These are phyloP conservation scores for Epirrita christyi DNA, from an alignment of 2,888 invertebrate species.

Conservation along the genomic window DNA sequence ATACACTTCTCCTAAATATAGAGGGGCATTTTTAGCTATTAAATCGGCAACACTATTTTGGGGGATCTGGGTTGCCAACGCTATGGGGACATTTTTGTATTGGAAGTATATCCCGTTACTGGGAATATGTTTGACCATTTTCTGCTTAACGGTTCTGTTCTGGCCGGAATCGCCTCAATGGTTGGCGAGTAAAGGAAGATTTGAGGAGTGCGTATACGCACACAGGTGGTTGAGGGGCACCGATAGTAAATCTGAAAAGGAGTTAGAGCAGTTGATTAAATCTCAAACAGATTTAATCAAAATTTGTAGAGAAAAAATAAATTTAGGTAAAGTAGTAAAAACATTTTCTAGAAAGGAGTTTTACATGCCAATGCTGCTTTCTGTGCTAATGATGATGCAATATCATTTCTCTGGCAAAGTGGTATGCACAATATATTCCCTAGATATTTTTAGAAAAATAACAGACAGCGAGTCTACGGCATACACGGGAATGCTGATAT, in stretches of 20 bases:
- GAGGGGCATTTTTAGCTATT: constrained; percentile 46
- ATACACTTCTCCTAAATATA: constrained; percentile 44
- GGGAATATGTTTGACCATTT: constrained; percentile 36
- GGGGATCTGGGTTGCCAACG: constrained; percentile 51
- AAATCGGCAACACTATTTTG: constrained; percentile 48
- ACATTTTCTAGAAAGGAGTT: constrained; percentile 34
- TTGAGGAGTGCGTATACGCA: constrained; percentile 41
- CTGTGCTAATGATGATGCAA: constrained; percentile 37
- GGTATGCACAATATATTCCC: constrained; percentile 44
- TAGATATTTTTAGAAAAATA: constrained; percentile 51
- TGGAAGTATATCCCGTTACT: constrained; percentile 47
- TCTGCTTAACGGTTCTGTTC: constrained; percentile 28
- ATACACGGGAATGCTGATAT: constrained; percentile 48
- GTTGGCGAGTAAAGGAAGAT: constrained; percentile 45
- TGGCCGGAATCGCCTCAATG: constrained; percentile 50
- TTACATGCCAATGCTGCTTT: constrained; percentile 45
- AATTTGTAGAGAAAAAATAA: constrained; percentile 7
- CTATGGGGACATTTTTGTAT: constrained; percentile 47
- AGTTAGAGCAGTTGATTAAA: constrained; percentile 41
- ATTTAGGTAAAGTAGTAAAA: neutral
- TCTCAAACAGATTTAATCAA: constrained; percentile 29
- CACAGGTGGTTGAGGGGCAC: constrained; percentile 45
- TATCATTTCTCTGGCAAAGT: constrained; percentile 52
- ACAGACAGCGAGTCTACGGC: constrained; percentile 44
- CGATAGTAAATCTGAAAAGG: constrained; percentile 35